Evolutionary conservation across 2,113 vertebrate genomes (phyloP).

Genomic region (Chionis minor): DNA sequence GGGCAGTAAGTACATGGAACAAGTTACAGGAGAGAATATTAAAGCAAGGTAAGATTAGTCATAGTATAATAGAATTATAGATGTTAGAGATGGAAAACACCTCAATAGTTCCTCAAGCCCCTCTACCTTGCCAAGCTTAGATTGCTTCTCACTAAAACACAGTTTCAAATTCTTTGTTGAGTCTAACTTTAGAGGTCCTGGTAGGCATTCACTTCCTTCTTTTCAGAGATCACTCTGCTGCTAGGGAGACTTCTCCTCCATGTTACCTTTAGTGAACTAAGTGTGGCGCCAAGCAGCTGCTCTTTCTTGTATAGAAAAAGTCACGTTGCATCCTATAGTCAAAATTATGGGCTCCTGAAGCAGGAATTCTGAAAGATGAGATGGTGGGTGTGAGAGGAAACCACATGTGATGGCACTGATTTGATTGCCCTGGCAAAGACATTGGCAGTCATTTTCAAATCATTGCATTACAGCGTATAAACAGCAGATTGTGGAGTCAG

Average conservation of each 20-base stretch:
- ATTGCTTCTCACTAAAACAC: background rate
- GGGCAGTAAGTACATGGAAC: background rate
- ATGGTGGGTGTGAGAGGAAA: background rate
- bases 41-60: conserved; percentile 8
- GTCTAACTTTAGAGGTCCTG: background rate
- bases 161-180: background rate
- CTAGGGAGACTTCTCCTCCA: background rate
- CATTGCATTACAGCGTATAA: background rate
- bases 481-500: background rate
- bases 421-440: background rate
- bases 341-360: background rate
- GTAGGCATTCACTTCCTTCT: background rate
- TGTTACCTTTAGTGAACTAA: background rate
- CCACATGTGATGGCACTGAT: background rate
- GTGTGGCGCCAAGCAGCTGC: accelerated
- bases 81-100: background rate
- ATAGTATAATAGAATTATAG: background rate
- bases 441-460: background rate
- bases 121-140: background rate
- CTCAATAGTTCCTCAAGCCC: background rate
- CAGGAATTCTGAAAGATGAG: background rate
- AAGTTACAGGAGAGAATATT: background rate
- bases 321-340: too few species aligned
- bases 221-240: background rate
- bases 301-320: background rate